Evolutionary conservation across 2,113 vertebrate species (phyloP), one percentile per base, ranked within the genome.

Genomic region (Nymphicus hollandicus): DNA sequence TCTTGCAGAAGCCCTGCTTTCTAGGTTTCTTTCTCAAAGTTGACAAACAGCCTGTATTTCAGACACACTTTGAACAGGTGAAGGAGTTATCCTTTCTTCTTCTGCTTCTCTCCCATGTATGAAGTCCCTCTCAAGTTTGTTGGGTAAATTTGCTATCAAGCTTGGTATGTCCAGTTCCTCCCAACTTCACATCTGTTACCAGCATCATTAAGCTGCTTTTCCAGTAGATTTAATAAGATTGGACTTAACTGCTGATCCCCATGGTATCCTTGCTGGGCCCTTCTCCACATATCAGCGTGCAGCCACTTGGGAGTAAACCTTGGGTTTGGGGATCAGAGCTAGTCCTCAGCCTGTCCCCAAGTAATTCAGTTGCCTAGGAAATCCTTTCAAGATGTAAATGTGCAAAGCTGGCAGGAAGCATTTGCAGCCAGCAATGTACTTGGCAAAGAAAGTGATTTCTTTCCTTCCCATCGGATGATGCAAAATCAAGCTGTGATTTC

Each of bases 401-500:
- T 84, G 77, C 80, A 64, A 94, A 93, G 76, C 46, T 95, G 90
- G 69, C 83, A 94, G 91, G 91, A 97, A 95, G 27, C 0, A 0
- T 72, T 91, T 94, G 47, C 61, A 88, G 88, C 88, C 88, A 94
- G 80, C 80, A 94, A 91, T 55, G 76, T 93, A 76, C 92, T 92
- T 96, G 92, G 86, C 82, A 83, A 94, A 81, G 25, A 44, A 64
- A 56, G 35, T n/a, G 11, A 44, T 35, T 81, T 73, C 73, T 66
- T 43, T 70, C 27, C 28, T 56, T 91, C 47, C 55, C 65, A 19
- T 37, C 64, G 68, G 33, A 91, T 93, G 88, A 95, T 96, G 78
- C 89, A 96, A 96, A 95, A 88, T 33, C 89, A 95, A 95, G 93
- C 65, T 96, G 94, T 58, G 58, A 71, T 95, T 95, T 96, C 81